Base-by-base conservation (phyloP, 2,888 invertebrate genomes). In the Eupithecia dodoneata region DNA sequence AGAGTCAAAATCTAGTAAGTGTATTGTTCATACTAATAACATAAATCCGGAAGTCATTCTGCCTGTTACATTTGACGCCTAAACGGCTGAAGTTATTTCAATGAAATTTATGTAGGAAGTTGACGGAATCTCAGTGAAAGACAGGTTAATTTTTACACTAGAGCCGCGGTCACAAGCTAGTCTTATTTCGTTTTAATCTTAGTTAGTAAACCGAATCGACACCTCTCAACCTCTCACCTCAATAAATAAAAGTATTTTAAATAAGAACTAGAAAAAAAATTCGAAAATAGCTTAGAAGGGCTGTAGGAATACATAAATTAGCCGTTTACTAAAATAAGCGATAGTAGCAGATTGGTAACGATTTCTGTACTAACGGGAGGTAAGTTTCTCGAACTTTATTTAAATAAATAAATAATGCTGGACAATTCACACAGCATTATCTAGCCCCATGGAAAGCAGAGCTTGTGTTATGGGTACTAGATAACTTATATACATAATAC, bases 271-370 rank as follows among this genome's bases (percentile, higher is more conserved):
- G 10, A 18, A 10, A 59, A 1, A 59, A n/a, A 18, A 10, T 3
- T 18, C 0, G 5, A 18, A 59, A 18, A 18, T 59, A 18, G 3
- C 30, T 12, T 59, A 59, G 18, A 30, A 0, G n/a, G n/a, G n/a
- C n/a, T 52, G 6, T 52, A n/a, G 52, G 52, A 52, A 52, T 52
- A 4, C 4, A 63, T 30, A 30, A 30, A 30, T 66, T 73, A 65
- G 59, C 67, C 52, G 45, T 76, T 76, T 44, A 71, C 44, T 76
- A 55, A 49, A 55, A 73, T 12, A 13, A 67, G 66, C 71, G 15
- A 7, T 1, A 2, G 18, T 63, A 63, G 63, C 66, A 15, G 5
- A 66, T 42, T 42, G 7, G 66, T 66, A 42, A 66, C 66, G 66
- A 66, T 66, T 66, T 66, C 66, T 42, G 63, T 12, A 66, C 44